Evolutionary conservation across 2,888 invertebrate genomes (phyloP).

Genomic region (Thymelicus acteon): DNA sequence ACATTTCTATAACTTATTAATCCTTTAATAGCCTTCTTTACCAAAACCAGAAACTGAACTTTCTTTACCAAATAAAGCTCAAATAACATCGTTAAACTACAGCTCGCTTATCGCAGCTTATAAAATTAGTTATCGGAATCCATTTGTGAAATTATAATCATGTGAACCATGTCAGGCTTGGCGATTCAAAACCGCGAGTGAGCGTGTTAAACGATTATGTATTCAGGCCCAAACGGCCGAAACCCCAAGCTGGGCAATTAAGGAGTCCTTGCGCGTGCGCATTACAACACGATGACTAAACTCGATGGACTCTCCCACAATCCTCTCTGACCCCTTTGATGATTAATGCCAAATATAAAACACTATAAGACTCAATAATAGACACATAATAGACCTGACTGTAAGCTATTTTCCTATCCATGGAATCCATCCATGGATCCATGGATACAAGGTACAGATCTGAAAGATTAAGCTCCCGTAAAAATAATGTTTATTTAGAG

Average conservation of each 20-base stretch:
- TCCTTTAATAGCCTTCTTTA: neutral
- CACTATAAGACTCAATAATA: too few species aligned
- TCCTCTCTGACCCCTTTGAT: conserved; percentile 42
- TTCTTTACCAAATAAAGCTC: neutral
- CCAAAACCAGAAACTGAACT: neutral
- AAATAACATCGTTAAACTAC: neutral
- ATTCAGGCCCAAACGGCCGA: conserved; percentile 40
- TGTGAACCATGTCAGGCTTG: conserved; percentile 32
- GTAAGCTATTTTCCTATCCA: too few species aligned
- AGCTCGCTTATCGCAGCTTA: neutral
- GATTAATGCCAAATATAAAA: conserved; percentile 43
- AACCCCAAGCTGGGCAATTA: conserved; percentile 62
- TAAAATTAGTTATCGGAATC: conserved; percentile 13
- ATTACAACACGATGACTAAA: conserved; percentile 78
- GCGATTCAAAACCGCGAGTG: conserved; percentile 25
- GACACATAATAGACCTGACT: too few species aligned
- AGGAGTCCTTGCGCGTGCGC: conserved; percentile 65
- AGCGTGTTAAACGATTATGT: conserved; percentile 36
- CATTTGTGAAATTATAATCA: conserved; percentile 22
- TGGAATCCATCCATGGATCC: too few species aligned
- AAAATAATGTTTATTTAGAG: too few species aligned
- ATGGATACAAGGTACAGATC: too few species aligned
- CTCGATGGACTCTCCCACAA: conserved; percentile 49
- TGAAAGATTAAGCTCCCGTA: too few species aligned
- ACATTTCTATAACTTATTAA: neutral